Evolutionary conservation across 2,797 vertebrate species (phyloP).

Genomic region (Syngnathus acus): DNA sequence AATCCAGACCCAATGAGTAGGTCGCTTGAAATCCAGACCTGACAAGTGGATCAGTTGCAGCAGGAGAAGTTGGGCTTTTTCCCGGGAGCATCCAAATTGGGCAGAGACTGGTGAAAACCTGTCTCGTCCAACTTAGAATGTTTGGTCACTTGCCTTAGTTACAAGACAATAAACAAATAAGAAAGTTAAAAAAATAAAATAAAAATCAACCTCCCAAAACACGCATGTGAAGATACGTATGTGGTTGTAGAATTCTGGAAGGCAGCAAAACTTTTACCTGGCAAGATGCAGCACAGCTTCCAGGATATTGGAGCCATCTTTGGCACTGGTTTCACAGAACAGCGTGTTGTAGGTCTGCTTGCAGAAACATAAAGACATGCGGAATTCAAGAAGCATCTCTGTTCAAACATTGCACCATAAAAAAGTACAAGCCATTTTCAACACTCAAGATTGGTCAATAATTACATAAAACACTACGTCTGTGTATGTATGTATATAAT

Average conservation of each 20-base stretch:
- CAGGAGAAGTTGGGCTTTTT: slow-evolving; percentile 77
- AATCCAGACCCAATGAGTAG: too few species aligned
- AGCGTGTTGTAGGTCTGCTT: slow-evolving; percentile 65
- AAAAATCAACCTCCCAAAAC: too few species aligned
- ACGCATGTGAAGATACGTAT: not conserved
- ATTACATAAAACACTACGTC: too few species aligned
- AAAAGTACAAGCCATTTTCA: too few species aligned
- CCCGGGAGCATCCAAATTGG: slow-evolving; percentile 70
- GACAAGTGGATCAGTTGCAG: slow-evolving; percentile 67
- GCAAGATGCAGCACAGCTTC: slow-evolving; percentile 95
- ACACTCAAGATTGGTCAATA: too few species aligned
- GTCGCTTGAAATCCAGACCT: slow-evolving; percentile 19
- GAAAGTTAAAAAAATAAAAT: too few species aligned
- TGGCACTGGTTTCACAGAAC: slow-evolving; percentile 76
- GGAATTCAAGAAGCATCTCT: too few species aligned
- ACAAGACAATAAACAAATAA: not conserved
- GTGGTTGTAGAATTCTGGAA: slow-evolving; percentile 8
- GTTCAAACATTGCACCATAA: too few species aligned
- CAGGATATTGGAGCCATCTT: slow-evolving; percentile 87
- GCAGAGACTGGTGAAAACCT: slow-evolving; percentile 61
- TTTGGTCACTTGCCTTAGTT: slow-evolving; percentile 80
- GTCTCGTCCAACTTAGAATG: slow-evolving; percentile 63
- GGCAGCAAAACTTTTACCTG: slow-evolving; percentile 68
- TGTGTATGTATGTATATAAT: too few species aligned
- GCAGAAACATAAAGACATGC: not conserved